These are phyloP conservation scores for Yponomeuta sedellus DNA, from an alignment of 2,888 invertebrate species.

Conservation along the genomic window DNA sequence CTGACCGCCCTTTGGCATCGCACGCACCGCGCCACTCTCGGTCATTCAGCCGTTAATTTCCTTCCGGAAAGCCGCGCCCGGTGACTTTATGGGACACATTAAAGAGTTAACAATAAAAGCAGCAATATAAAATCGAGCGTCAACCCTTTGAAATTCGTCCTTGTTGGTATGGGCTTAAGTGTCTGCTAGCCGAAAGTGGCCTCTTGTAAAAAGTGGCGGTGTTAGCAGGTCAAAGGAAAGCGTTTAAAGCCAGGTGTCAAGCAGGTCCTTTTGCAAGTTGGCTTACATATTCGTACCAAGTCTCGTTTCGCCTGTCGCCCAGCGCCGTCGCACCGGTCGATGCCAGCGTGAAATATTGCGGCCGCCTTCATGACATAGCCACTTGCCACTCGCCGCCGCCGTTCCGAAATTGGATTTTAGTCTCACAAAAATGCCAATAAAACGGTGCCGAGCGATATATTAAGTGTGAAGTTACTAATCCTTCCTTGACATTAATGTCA, in stretches of 20 bases:
- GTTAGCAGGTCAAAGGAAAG: not conserved
- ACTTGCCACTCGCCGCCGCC: slow-evolving; percentile 1
- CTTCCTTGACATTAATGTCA: no score
- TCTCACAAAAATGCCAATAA: not conserved
- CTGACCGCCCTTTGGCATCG: slow-evolving; percentile 30
- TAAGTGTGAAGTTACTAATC: not conserved
- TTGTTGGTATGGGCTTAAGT: not conserved
- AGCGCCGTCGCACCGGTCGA: slow-evolving; percentile 46
- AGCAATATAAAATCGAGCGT: not conserved
- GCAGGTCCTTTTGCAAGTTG: not conserved
- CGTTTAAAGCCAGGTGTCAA: not conserved
- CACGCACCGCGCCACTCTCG: slow-evolving; percentile 33
- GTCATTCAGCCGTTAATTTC: slow-evolving; percentile 65
- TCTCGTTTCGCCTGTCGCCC: not conserved
- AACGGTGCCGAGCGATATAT: not conserved
- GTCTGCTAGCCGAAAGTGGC: not conserved
- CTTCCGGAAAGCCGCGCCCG: slow-evolving; percentile 50
- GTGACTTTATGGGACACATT: slow-evolving; percentile 11
- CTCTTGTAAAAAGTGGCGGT: not conserved
- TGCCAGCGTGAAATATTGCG: slow-evolving; percentile 51
- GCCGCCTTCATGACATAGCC: not conserved
- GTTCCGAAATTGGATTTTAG: not conserved
- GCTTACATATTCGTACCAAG: not conserved
- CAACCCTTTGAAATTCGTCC: not conserved
- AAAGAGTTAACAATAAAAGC: slow-evolving; percentile 16